Base-by-base conservation (phyloP, 92 coral and sea anemone genomes). In the Bergia sp. region DNA sequence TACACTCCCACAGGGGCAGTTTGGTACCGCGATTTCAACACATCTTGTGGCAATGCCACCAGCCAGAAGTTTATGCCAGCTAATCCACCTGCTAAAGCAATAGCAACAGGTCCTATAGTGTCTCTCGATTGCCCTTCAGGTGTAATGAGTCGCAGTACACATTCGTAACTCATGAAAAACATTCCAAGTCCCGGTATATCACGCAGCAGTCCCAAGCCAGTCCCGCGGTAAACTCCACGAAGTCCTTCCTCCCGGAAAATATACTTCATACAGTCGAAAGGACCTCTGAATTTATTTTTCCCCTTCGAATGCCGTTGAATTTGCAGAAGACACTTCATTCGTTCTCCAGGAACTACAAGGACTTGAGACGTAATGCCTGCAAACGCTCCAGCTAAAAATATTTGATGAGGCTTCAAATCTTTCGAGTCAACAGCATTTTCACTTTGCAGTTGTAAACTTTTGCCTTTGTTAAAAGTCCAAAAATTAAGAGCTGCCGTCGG, bases 281-380 rank as follows among this genome's bases (percentile, higher is more conserved):
- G 95, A 7, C 97, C 98, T n/a, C 80, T 80, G 91, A 91, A 96
- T 73, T 92, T 94, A 2, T 89, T 80, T 66, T 66, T 79, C 21
- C 82, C 93, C 44, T 91, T 88, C 16, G 90, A 77, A 49, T 88
- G 78, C 77, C 93, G 96, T 88, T 96, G 98, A n/a, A 93, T 94
- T 86, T 96, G 99, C 37, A 96, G 89, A 71, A 91, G 92, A 74
- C 99, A 96, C 86, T 96, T 96, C 84, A 96, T 82, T 74, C 96
- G 81, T 72, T 93, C 97, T 4, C 91, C 92, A 7, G 99, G 99
- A 76, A 89, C 96, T 15, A 84, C 85, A 18, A 96, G 50, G 37
- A 92, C 79, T 1, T 89, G 90, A 0, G 91, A 88, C 85, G 86
- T 89, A 47, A 89, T 8, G 23, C 96, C 99, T 44, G 96, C 81